Evolutionary conservation across 2,113 vertebrate species (phyloP), one percentile per base, ranked within the genome.

Genomic region (Sciurus niger): DNA sequence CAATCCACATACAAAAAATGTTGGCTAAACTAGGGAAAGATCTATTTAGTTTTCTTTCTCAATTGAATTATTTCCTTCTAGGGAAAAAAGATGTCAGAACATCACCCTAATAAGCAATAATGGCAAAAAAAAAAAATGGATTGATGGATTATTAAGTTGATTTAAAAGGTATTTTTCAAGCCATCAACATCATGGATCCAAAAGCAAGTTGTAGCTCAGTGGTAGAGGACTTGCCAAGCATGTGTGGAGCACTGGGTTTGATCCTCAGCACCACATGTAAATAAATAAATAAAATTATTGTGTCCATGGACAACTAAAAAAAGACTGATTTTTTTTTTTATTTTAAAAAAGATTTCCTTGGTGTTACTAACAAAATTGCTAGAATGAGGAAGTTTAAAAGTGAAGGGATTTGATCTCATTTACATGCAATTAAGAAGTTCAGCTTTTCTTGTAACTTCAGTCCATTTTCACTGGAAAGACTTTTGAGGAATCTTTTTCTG

Each of bases 401-500:
- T 95, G 34, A 90, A 92, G 48, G 94, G 48, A 67, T 82, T 68
- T 65, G 16, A 53, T 90, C 30, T 86, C 51, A 92, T 92, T 94
- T 92, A 72, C 22, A 8, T 72, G 46, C 90, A 34, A 88, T 94
- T 94, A 22, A 93, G 80, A 94, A 88, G 73, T 90, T 85, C 32
- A 94, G 37, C 48, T 40, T 94, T 76, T 13, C 74, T 89, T 48
- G 77, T 89, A 77, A 68, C 12, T n/a, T 83, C 72, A 73, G 7
- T 95, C 10, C 63, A 34, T 79, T 76, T 95, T 93, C 55, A 73
- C 20, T 72, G 77, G 65, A 93, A 90, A 30, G 51, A 92, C 24
- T 51, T 79, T 51, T 90, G 65, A 92, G 83, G 53, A 96, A 11
- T 84, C 92, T 83, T 91, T 94, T 40, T 94, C 85, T 96, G 67